Conservation (phyloP, 2,113 vertebrate species). For the Peromyscus maniculatus region DNA sequence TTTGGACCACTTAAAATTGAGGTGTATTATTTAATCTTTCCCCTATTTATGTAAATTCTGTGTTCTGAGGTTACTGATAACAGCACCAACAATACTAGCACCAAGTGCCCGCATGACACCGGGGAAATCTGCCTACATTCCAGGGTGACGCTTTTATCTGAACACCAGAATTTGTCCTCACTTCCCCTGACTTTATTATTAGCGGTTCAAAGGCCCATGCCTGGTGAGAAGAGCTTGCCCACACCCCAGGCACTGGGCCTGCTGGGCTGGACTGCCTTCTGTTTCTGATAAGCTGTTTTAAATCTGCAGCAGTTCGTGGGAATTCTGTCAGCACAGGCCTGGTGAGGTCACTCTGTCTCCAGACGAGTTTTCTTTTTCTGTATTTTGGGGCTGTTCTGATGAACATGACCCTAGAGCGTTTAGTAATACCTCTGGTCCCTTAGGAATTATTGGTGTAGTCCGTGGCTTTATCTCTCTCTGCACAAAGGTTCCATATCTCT, state of each 20-base stretch:
- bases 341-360: constrained; percentile 87
- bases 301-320: constrained; percentile 86
- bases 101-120: neutral
- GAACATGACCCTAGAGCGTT: constrained; percentile 80
- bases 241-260: constrained; percentile 80
- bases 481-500: constrained; percentile 88
- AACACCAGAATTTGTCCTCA: constrained; percentile 6
- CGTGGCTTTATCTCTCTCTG: constrained; percentile 88
- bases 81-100: neutral
- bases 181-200: constrained; percentile 1
- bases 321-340: constrained; percentile 82
- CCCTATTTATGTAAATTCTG: constrained; percentile 9
- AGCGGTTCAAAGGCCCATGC: constrained; percentile 56
- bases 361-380: constrained; percentile 85
- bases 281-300: constrained; percentile 88
- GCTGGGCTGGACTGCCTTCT: constrained; percentile 83
- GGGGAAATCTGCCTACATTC: constrained; percentile 49
- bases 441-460: constrained; percentile 80
- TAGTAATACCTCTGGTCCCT: constrained; percentile 84
- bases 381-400: constrained; percentile 76
- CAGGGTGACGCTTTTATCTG: neutral
- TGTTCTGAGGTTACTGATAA: constrained; percentile 72
- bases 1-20: neutral
- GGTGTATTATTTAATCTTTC: constrained; percentile 1
- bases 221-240: constrained; percentile 65